Conservation (phyloP, 2,888 invertebrate species). For the Nymphalis polychloros region DNA sequence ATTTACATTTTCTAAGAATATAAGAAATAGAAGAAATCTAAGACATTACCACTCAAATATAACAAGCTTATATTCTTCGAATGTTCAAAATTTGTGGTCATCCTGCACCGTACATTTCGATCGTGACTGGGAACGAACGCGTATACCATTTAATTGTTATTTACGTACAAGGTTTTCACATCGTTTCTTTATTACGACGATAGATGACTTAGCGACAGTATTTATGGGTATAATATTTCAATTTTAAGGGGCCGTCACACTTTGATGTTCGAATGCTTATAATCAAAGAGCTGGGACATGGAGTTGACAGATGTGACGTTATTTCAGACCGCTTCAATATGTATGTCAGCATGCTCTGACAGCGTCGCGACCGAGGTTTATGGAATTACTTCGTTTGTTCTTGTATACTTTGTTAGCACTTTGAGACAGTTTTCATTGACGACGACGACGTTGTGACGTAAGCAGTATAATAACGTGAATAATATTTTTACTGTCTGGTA, state of each 20-base stretch:
- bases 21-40: too few relatives aligned
- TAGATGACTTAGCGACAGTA: not conserved
- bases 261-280: not conserved
- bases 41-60: too few relatives aligned
- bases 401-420: too few relatives aligned
- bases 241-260: not conserved
- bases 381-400: too few relatives aligned
- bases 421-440: too few relatives aligned
- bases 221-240: slow-evolving; percentile 5
- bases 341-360: not conserved
- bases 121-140: not conserved
- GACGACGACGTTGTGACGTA: too few relatives aligned
- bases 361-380: not conserved
- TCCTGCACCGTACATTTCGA: too few relatives aligned
- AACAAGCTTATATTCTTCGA: too few relatives aligned
- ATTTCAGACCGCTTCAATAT: not conserved
- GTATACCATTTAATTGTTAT: not conserved
- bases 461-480: too few relatives aligned
- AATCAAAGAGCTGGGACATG: not conserved
- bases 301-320: not conserved
- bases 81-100: too few relatives aligned
- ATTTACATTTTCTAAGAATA: too few relatives aligned
- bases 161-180: not conserved
- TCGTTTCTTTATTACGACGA: not conserved
- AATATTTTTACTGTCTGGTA: too few relatives aligned